Base-by-base conservation (phyloP, 2,888 invertebrate genomes). In the Lacanobia wlatinum region DNA sequence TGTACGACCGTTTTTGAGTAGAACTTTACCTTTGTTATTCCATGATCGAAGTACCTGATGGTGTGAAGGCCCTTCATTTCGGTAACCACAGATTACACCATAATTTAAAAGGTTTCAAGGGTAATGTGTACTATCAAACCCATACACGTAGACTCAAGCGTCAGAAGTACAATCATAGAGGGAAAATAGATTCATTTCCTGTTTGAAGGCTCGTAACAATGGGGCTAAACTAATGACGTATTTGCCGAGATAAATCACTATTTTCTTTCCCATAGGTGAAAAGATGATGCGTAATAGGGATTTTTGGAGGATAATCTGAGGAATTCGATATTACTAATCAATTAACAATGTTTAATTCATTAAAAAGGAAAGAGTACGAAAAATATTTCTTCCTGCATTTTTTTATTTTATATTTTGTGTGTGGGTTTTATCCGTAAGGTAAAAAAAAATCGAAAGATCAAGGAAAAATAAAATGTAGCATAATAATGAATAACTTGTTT, bases 121-220 rank as follows among this genome's bases (percentile, higher is more conserved):
- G 12, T 73, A 73, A 73, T 46, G 16, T 16, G 0, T 2, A 43
- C 14, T 60, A n/a, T 48, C 0, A n/a, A 78, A 46, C 12, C 59
- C 12, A 18, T 21, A 28, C 67, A 73, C 79, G 79, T 78, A 78
- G 4, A 7, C 3, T 53, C 14, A 23, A 52, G 1, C 12, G 34
- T 66, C 66, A 50, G n/a, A 1, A 50, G 21, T 34, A 48, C 46
- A 58, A 14, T 64, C 48, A 56, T 64, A 38, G 16, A 64, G 63
- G 76, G 63, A 79, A 73, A 77, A 40, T 0, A n/a, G 18, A 23
- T 34, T 16, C 16, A n/a, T 60, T 59, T 78, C 80, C 80, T 70
- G 70, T 58, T 55, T 34, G 1, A 50, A 55, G 10, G 8, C 10
- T 52, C 2, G 46, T 50, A 16, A 72, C 12, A 59, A 23, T 58